A percentile compares a stretch with the other conserved stretches of the same genome.
Conservation (phyloP, 2,113 vertebrate species). For the Leucopsar rothschildi region DNA sequence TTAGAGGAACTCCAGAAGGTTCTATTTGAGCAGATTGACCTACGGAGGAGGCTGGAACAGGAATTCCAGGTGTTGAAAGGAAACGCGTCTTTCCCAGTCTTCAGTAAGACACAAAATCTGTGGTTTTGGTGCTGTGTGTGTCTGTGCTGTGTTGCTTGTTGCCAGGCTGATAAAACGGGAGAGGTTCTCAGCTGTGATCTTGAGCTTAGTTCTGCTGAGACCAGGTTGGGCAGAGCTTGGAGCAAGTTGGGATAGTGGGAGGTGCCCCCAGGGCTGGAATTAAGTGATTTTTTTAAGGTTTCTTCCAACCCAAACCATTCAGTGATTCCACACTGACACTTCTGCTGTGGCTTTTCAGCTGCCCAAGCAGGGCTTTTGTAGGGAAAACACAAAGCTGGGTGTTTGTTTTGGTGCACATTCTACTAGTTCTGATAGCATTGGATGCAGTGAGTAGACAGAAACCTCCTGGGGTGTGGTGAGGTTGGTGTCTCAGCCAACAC, state of each 20-base stretch:
- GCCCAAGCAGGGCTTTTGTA: not conserved
- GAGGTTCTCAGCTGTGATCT: not conserved
- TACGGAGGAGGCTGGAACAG: slow-evolving; percentile 92
- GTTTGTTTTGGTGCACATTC: not conserved
- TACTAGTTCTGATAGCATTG: not conserved
- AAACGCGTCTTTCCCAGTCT: slow-evolving; percentile 90
- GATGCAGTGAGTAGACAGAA: not conserved
- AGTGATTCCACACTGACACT: not conserved
- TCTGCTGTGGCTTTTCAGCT: not conserved
- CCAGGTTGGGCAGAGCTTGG: not conserved
- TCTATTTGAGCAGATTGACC: slow-evolving; percentile 96
- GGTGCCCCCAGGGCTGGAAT: rapidly evolving
- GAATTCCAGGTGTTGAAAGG: slow-evolving; percentile 97
- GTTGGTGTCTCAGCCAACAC: not conserved
- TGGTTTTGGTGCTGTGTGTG: not conserved
- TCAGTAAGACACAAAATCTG: slow-evolving; percentile 81
- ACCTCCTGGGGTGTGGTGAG: rapidly evolving
- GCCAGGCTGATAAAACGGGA: not conserved
- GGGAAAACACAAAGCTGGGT: not conserved
- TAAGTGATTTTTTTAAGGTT: not conserved
- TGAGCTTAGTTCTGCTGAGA: not conserved
- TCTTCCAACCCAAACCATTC: not conserved
- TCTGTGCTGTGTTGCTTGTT: not conserved
- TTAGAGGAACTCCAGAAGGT: slow-evolving; percentile 99
- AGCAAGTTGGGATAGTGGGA: not conserved